phyloP scores from a whole-genome alignment of 2,888 invertebrate genomes.

The Exephanes ischioxanthus region DNA sequence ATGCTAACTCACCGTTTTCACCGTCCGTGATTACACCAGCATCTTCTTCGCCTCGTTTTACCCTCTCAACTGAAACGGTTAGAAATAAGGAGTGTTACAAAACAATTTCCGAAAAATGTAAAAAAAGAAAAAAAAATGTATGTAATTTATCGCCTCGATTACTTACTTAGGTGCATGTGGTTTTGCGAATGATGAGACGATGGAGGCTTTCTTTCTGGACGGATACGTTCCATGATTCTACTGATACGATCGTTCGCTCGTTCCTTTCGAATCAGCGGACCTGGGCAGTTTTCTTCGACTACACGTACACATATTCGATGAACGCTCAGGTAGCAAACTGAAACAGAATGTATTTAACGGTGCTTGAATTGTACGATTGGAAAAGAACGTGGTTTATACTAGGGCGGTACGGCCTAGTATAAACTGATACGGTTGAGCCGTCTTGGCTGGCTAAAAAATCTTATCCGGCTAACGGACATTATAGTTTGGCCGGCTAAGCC shows the following conservation, averaged over 20 bases:
- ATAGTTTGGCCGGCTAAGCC: too few species aligned
- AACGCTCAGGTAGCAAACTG: conserved; percentile 95
- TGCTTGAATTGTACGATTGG: background rate
- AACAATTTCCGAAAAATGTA: background rate
- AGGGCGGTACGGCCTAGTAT: too few species aligned
- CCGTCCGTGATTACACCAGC: conserved; percentile 80
- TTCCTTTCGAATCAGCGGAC: conserved; percentile 87
- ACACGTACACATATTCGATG: conserved; percentile 93
- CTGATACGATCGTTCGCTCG: conserved; percentile 89
- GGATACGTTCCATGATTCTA: conserved; percentile 90
- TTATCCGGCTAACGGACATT: too few species aligned
- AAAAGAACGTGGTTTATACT: too few species aligned
- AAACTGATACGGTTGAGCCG: too few species aligned
- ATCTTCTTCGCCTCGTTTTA: conserved; percentile 82
- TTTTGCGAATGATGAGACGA: conserved; percentile 83
- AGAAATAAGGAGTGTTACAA: conserved; percentile 6
- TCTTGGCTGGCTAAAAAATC: too few species aligned
- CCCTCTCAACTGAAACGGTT: conserved; percentile 82
- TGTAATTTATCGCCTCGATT: background rate
- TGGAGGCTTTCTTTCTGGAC: conserved; percentile 86
- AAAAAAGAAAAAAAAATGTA: too few species aligned
- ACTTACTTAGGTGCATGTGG: conserved; percentile 78
- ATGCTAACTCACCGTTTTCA: conserved; percentile 82
- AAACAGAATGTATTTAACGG: conserved; percentile 68
- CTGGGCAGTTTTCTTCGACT: conserved; percentile 93